phyloP scores from a whole-genome alignment of 2,888 invertebrate genomes.

The Encarsia formosa region DNA sequence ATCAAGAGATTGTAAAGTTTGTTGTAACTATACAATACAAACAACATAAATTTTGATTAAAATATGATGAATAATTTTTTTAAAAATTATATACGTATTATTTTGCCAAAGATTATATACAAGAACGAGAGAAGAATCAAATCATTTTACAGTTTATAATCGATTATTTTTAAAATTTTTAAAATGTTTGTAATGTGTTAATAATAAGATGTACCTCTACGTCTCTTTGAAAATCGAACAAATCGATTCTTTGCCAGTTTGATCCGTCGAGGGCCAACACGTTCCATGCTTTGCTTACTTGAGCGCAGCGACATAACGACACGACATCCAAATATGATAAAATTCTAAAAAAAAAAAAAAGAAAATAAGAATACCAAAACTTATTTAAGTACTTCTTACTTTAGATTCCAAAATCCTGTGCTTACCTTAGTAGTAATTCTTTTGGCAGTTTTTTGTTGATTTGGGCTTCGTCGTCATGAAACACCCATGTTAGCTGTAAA shows the following conservation, averaged over 20 bases:
- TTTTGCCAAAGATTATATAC: too few species aligned
- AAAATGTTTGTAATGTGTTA: neutral
- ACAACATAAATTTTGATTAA: too few species aligned
- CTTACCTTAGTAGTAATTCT: conserved; percentile 79
- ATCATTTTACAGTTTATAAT: neutral
- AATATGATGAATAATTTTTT: too few species aligned
- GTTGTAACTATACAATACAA: too few species aligned
- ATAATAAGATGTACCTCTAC: conserved; percentile 72
- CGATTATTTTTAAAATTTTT: too few species aligned
- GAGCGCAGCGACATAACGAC: conserved; percentile 91
- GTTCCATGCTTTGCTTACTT: conserved; percentile 91
- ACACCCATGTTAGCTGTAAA: conserved; percentile 67
- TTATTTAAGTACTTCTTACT: too few species aligned
- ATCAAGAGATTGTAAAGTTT: too few species aligned
- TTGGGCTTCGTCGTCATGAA: conserved; percentile 77
- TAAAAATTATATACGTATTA: too few species aligned
- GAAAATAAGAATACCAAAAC: too few species aligned
- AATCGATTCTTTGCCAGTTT: conserved; percentile 98
- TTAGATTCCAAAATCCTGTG: too few species aligned
- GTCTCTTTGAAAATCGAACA: conserved; percentile 97
- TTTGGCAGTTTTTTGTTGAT: conserved; percentile 95
- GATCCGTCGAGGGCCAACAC: conserved; percentile 96
- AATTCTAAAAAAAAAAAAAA: conserved; percentile 54
- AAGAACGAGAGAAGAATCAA: too few species aligned
- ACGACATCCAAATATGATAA: conserved; percentile 95